Conservation (phyloP, 2,797 vertebrate species). For the Mionectes olivaceus region DNA sequence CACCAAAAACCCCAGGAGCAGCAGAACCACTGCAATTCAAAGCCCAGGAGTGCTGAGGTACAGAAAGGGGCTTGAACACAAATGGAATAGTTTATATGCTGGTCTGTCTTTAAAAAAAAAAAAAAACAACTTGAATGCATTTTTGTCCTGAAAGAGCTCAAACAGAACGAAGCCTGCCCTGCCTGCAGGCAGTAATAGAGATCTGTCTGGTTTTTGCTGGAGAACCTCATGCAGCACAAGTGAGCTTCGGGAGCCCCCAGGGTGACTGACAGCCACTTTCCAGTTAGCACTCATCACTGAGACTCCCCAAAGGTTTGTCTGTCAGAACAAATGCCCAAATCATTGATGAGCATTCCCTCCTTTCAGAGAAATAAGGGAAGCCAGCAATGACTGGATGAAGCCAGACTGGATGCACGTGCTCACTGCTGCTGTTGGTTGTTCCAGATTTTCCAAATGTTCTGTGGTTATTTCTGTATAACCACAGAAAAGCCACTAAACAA, state of each 20-base stretch:
- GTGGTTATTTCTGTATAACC: neutral
- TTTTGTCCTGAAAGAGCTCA: neutral
- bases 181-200: neutral
- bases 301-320: neutral
- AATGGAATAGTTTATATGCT: neutral
- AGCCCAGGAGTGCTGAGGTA: neutral
- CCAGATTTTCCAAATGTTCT: neutral
- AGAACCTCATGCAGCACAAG: rapidly evolving
- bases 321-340: neutral
- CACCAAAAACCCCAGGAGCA: neutral
- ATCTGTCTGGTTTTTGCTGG: neutral
- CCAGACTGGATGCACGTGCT: neutral
- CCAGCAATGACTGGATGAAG: neutral
- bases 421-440: neutral
- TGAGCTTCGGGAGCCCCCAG: neutral
- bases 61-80: neutral
- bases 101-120: neutral
- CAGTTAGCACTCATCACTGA: neutral
- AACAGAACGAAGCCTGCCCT: neutral
- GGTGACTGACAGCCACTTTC: neutral
- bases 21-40: neutral
- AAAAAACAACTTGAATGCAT: neutral
- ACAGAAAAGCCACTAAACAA: neutral
- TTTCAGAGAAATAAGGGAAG: neutral
- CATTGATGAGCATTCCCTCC: neutral